A percentile compares a stretch with the other conserved stretches of the same genome.
Conservation (phyloP, 2,888 invertebrate genomes). For the Cepaea hortensis region DNA sequence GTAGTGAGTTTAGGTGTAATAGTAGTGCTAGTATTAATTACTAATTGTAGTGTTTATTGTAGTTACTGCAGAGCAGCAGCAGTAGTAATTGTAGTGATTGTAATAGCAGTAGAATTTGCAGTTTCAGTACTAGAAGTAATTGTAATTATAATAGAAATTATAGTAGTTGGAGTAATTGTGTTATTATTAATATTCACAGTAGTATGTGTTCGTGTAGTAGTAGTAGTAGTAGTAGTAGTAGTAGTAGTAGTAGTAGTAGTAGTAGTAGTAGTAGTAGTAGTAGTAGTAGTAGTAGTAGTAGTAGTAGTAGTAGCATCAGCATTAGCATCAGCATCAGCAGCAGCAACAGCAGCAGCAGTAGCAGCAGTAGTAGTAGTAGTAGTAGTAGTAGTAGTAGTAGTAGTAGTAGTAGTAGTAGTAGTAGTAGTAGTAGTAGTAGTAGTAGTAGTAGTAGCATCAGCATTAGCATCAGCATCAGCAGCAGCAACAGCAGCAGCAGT, state of each 20-base stretch:
- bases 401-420: too few relatives aligned
- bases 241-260: slow-evolving; percentile 33
- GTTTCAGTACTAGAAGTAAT: slow-evolving; percentile 23
- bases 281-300: slow-evolving; percentile 15
- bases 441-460: too few relatives aligned
- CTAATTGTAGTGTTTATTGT: slow-evolving; percentile 18
- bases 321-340: background rate
- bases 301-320: background rate
- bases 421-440: too few relatives aligned
- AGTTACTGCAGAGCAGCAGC: slow-evolving; percentile 18
- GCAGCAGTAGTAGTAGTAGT: too few relatives aligned
- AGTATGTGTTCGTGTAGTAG: slow-evolving; percentile 27
- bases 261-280: slow-evolving; percentile 33
- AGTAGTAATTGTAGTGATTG: slow-evolving; percentile 24
- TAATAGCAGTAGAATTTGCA: slow-evolving; percentile 1
- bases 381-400: background rate
- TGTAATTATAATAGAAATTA: slow-evolving; percentile 18
- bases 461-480: too few relatives aligned
- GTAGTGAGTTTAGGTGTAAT: too few relatives aligned
- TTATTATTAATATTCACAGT: slow-evolving; percentile 25
- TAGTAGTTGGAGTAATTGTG: slow-evolving; percentile 32
- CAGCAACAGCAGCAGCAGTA: too few relatives aligned
- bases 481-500: too few relatives aligned
- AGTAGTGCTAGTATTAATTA: background rate
- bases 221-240: slow-evolving; percentile 34